A percentile compares a stretch with the other conserved stretches of the same genome.
These are phyloP conservation scores for Lophius piscatorius DNA, from an alignment of 2,113 vertebrate species.

Conservation along the genomic window DNA sequence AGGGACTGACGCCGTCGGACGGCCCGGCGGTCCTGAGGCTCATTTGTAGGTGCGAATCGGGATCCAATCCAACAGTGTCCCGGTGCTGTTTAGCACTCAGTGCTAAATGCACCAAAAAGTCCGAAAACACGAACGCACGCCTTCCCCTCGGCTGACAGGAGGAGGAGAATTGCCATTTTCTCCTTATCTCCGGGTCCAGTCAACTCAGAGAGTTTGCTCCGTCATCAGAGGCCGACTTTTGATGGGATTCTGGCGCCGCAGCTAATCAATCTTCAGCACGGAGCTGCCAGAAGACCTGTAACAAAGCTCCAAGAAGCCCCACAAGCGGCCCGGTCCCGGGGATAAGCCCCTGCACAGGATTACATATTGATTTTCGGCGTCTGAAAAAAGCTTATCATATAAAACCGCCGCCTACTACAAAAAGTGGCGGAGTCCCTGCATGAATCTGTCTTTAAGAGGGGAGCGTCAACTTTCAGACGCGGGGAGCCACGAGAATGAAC, in stretches of 20 bases:
- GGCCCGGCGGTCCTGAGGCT: no score
- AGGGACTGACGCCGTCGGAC: no score
- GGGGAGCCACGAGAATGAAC: conserved; percentile 83
- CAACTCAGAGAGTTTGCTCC: no score
- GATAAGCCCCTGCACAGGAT: conserved; percentile 98
- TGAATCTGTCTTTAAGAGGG: conserved; percentile 87
- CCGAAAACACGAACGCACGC: no score
- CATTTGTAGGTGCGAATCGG: no score
- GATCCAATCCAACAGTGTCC: no score
- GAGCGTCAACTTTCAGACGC: conserved; percentile 89
- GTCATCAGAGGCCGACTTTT: conserved; percentile 89
- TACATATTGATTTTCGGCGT: conserved; percentile 98
- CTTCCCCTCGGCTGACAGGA: conserved; percentile 52
- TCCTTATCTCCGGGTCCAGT: conserved; percentile 95
- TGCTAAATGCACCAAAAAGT: no score
- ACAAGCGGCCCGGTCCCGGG: conserved; percentile 92
- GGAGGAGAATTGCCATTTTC: conserved; percentile 83
- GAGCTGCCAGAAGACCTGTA: conserved; percentile 88
- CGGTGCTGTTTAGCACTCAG: no score
- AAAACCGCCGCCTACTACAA: conserved; percentile 86
- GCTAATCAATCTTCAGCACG: conserved; percentile 94
- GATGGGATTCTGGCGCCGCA: conserved; percentile 92
- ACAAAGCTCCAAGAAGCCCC: conserved; percentile 98
- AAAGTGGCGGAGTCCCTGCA: conserved; percentile 92
- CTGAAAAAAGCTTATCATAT: conserved; percentile 95